Evolutionary conservation across 2,888 invertebrate genomes (phyloP).

Genomic region (Auanema freiburgensis): DNA sequence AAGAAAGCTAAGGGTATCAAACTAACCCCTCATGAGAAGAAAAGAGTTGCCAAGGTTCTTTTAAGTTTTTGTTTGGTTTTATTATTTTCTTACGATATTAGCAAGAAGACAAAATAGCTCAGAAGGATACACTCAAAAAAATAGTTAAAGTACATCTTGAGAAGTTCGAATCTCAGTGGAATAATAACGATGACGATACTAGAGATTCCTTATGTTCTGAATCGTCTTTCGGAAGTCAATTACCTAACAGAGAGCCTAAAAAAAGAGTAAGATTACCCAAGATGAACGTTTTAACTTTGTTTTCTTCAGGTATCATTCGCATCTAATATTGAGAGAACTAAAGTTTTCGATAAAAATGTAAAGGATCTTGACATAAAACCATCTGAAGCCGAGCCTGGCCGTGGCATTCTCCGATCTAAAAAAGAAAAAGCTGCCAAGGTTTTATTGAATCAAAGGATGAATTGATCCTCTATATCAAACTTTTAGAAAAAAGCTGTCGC

Average conservation of each 20-base stretch:
- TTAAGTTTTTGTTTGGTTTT: constrained; percentile 7
- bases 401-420: constrained; percentile 36
- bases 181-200: constrained; percentile 33
- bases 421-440: constrained; percentile 19
- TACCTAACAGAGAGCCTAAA: constrained; percentile 31
- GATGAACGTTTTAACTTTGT: no score
- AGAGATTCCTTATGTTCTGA: constrained; percentile 39
- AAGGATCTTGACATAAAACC: constrained; percentile 36
- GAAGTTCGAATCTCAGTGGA: constrained; percentile 27
- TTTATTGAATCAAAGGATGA: no score
- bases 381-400: constrained; percentile 45
- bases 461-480: no score
- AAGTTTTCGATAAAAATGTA: constrained; percentile 38
- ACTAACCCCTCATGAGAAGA: constrained; percentile 44
- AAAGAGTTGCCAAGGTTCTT: constrained; percentile 36
- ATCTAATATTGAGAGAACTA: constrained; percentile 35
- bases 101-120: constrained; percentile 35
- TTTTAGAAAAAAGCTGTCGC: no score
- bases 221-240: constrained; percentile 48
- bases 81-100: constrained; percentile 10
- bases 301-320: constrained; percentile 39
- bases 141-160: constrained; percentile 38
- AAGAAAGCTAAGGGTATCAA: constrained; percentile 48
- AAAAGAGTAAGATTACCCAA: constrained; percentile 39
- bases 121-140: constrained; percentile 31